phyloP scores from a whole-genome alignment of 2,113 vertebrate genomes.

The Oceanites oceanicus region DNA sequence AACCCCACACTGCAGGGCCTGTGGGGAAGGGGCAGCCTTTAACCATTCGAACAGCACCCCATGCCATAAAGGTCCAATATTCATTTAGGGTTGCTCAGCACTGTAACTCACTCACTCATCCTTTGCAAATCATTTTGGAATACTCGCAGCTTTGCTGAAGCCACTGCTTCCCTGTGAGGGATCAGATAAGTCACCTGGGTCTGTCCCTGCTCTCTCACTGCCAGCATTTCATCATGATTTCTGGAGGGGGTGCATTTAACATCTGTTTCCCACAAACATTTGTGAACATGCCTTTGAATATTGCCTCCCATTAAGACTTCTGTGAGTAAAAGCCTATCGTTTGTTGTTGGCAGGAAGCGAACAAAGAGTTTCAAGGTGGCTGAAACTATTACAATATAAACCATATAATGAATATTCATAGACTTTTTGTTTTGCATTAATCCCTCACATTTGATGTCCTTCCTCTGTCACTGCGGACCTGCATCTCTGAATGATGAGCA shows the following conservation, averaged over 20 bases:
- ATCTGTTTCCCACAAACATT: slow-evolving; percentile 22
- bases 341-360: not conserved
- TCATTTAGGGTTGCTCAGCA: not conserved
- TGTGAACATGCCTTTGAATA: not conserved
- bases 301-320: slow-evolving; percentile 12
- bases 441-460: not conserved
- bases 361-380: not conserved
- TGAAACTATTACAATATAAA: not conserved
- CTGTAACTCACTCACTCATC: not conserved
- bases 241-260: not conserved
- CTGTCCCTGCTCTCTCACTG: not conserved
- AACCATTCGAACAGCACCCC: not conserved
- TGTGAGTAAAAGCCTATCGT: not conserved
- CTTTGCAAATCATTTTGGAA: not conserved
- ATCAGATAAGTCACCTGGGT: not conserved
- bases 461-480: not conserved
- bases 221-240: not conserved
- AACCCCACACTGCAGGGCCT: not conserved
- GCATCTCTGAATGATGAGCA: not conserved
- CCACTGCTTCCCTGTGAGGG: not conserved
- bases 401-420: slow-evolving; percentile 3
- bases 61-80: not conserved
- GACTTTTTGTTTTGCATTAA: not conserved
- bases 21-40: not conserved
- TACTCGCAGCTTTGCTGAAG: not conserved